Evolutionary conservation across 2,113 vertebrate species (phyloP).

Genomic region (Genyomyrus donnyi): DNA sequence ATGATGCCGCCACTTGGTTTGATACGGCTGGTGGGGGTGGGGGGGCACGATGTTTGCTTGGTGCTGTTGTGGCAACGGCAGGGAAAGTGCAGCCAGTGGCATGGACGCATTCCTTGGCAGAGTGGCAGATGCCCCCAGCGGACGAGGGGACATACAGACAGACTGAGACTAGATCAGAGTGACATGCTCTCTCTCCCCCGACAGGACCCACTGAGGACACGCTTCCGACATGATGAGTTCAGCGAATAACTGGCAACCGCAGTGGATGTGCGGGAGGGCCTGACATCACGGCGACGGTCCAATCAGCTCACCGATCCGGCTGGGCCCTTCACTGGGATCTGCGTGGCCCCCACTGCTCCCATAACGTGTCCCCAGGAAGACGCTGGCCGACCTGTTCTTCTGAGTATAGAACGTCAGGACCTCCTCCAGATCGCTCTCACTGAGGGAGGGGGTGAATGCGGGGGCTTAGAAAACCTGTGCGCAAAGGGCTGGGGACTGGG

Average conservation of each 20-base stretch:
- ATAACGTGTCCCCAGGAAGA: constrained; percentile 77
- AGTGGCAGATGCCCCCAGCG: no score
- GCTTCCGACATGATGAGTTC: background rate
- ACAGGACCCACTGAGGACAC: background rate
- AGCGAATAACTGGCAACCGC: background rate
- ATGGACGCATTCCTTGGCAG: background rate
- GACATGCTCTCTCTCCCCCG: background rate
- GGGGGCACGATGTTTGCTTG: background rate
- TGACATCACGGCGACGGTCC: background rate
- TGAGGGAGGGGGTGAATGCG: constrained; percentile 51
- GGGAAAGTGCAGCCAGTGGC: background rate
- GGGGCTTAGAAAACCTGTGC: background rate
- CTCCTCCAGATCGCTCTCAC: constrained; percentile 88
- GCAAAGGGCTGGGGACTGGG: background rate
- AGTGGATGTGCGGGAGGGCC: background rate
- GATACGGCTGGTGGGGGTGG: background rate
- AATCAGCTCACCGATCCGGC: constrained; percentile 62
- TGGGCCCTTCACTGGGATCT: constrained; percentile 41
- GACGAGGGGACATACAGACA: background rate
- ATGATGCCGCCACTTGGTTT: background rate
- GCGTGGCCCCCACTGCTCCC: constrained; percentile 34
- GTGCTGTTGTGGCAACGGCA: background rate
- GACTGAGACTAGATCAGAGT: background rate
- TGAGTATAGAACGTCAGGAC: constrained; percentile 91
- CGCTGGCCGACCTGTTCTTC: constrained; percentile 80